Evolutionary conservation across 2,888 invertebrate genomes (phyloP).

Genomic region (Tipula lateralis): DNA sequence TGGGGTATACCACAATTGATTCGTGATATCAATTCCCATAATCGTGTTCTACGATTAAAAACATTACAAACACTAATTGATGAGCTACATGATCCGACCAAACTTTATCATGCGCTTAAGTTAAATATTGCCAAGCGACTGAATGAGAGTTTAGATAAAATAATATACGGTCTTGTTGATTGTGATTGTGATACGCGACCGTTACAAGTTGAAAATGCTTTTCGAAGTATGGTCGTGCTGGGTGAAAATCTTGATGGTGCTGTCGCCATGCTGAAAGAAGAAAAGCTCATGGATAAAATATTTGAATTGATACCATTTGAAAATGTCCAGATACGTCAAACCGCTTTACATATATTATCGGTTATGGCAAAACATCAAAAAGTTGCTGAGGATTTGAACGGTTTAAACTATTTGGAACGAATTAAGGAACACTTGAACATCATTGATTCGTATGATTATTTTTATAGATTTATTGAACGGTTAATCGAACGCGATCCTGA

Average conservation of each 20-base stretch:
- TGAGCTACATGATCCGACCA: not conserved
- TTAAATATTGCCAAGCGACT: not conserved
- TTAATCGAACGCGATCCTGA: conserved; percentile 41
- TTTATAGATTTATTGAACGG: conserved; percentile 43
- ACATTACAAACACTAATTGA: not conserved
- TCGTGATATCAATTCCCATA: not conserved
- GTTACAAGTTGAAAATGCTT: not conserved
- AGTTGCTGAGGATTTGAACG: conserved; percentile 35
- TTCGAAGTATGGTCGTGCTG: conserved; percentile 27
- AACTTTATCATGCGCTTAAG: not conserved
- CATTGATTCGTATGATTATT: conserved; percentile 37
- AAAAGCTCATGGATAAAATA: conserved; percentile 29
- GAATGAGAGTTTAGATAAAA: not conserved
- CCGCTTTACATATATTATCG: not conserved
- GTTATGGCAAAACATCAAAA: conserved; percentile 28
- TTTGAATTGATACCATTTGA: conserved; percentile 31
- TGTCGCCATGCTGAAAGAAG: not conserved
- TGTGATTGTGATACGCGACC: not conserved
- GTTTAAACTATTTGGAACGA: conserved; percentile 35
- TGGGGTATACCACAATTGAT: conserved; percentile 41
- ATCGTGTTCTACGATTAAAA: not conserved
- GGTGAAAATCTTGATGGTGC: conserved; percentile 29
- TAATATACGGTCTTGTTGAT: not conserved
- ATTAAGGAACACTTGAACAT: conserved; percentile 38
- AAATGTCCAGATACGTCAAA: not conserved